Base-by-base conservation (phyloP, 2,797 vertebrate species). In the Parotocinclus haroldoi region DNA sequence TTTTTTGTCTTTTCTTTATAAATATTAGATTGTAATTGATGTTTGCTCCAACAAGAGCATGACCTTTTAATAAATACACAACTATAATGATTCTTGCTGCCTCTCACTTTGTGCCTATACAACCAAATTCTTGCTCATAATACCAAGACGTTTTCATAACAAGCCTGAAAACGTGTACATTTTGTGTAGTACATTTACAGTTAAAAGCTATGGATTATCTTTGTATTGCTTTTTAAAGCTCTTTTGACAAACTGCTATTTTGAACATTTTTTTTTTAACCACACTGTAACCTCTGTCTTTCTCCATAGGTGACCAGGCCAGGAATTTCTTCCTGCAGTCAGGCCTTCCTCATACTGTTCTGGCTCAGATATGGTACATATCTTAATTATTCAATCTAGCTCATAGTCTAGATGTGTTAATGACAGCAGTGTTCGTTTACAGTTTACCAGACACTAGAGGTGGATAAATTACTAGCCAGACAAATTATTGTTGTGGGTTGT, bases 331-430 rank as follows among this genome's bases (percentile, higher is more conserved):
- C 69, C 86, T 91, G 50, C 89, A 89, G 10, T 91, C 89, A 55
- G 89, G 89, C 49, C 81, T 91, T 68, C 86, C 89, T 38, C 80
- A 89, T 37, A 86, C 88, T 63, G 84, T 91, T 79, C 88, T 99
- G 80, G 96, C 96, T 82, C 96, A 99, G 80, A 99, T 99, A 91
- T 99, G 96, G 96, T 98, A 77, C n/a, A 53, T 50, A 57, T 10
- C 19, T 55, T 42, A 11, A 17, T 49, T 54, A 27, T 42, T 36
- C 40, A 58, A 4, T 44, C 9, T 56, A 5, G 0, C 57, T 72
- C n/a, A 27, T 27, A 27, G 5, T 27, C 27, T 27, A 44, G 48
- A 9, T 49, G 19, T 10, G n/a, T 55, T n/a, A n/a, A n/a, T n/a
- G n/a, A n/a, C n/a, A n/a, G n/a, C n/a, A n/a, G n/a, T n/a, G n/a